Evolutionary conservation across 1,140 invertebrate species (phyloP), one percentile per base, ranked within the genome.

Genomic region (Hyphantria cunea): DNA sequence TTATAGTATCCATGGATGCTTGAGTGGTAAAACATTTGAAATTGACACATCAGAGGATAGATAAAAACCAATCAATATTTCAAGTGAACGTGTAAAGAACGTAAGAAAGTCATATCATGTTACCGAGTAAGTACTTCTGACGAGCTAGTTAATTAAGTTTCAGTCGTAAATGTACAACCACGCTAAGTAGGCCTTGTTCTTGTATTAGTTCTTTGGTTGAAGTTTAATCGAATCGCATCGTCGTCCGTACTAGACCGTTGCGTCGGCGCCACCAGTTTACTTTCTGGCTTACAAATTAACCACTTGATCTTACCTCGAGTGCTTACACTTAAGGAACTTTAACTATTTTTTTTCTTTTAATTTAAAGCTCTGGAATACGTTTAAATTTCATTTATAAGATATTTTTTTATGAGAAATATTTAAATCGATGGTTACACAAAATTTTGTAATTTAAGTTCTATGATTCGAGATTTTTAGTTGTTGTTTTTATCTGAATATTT

Each of bases 171-270:
- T 84, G 75, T 85, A 86, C 77, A 78, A 66, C 54, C 70, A 69
- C 74, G 72, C 85, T 86, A 84, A 85, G 77, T 81, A 85, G 84
- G 79, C 81, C 70, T 72, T 78, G 72, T 76, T 81, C 73, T 72
- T 80, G 72, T 78, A 68, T 77, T 71, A 62, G 72, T 82, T 84
- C 78, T 85, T 89, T 50, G 69, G 72, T 48, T 65, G 66, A 84
- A 86, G 80, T 89, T 89, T 87, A 89, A 89, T 87, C 84, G 86
- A 89, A 86, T 86, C 78, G 84, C 82, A 84, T 67, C 81, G 81
- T 68, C 78, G 81, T 68, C 78, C 78, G 72, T 41, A 67, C 63
- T 64, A 74, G 78, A 76, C 80, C 74, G 74, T 66, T 56, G 67
- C 48, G 64, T 65, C 68, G 63, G 69, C 53, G 65, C 65, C 63